These are phyloP conservation scores for Hafferia zeledoni DNA, from an alignment of 2,797 vertebrate species.

Conservation along the genomic window DNA sequence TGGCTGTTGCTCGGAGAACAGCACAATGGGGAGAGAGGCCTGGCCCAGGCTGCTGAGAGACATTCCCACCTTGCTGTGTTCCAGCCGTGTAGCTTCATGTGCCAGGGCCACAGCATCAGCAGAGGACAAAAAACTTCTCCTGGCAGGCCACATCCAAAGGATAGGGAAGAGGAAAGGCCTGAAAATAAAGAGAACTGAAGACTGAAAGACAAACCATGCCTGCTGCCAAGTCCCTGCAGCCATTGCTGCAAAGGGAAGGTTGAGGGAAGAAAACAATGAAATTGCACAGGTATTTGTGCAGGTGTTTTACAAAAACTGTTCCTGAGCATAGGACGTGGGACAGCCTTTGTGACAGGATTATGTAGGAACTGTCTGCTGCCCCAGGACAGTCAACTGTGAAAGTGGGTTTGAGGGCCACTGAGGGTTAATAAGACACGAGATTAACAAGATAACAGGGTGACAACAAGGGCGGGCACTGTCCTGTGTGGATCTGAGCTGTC, in stretches of 20 bases:
- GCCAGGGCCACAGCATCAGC: accelerated
- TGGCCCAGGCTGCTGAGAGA: neutral
- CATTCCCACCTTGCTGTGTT: accelerated
- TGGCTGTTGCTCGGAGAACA: accelerated
- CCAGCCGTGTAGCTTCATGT: accelerated
- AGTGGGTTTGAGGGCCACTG: neutral
- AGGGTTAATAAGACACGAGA: neutral
- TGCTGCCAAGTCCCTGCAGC: neutral
- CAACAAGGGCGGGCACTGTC: accelerated
- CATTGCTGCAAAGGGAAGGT: neutral
- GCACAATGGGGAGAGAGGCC: accelerated
- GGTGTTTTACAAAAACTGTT: neutral
- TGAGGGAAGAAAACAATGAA: neutral
- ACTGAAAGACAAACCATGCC: accelerated
- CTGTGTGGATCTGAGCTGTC: neutral
- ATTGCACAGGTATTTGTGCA: neutral
- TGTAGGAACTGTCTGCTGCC: neutral
- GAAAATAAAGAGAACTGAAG: neutral
- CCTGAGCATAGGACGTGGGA: accelerated
- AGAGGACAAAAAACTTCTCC: neutral
- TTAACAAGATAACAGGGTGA: neutral
- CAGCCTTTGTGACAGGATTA: neutral
- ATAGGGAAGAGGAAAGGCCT: neutral
- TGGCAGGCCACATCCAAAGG: neutral
- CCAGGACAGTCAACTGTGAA: neutral